These are phyloP conservation scores for Torymus auratus DNA, from an alignment of 2,888 invertebrate species.

Conservation along the genomic window DNA sequence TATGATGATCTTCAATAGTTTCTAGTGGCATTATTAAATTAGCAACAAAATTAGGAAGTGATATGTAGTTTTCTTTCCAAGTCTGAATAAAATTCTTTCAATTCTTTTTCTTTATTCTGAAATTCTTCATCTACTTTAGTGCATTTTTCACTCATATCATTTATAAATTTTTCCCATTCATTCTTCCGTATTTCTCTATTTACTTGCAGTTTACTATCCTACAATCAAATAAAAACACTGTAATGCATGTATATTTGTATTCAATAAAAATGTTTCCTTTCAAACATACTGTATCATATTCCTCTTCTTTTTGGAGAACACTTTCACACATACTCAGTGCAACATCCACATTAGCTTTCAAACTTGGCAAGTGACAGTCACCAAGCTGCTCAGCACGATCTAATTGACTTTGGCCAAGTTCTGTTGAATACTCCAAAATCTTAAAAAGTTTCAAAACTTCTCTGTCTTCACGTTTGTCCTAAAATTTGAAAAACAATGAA, in stretches of 20 bases:
- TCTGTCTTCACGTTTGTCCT: conserved; percentile 87
- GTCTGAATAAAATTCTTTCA: conserved; percentile 85
- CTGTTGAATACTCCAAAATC: conserved; percentile 86
- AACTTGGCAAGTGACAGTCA: conserved; percentile 80
- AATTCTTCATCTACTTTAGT: conserved; percentile 86
- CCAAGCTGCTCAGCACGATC: conserved; percentile 83
- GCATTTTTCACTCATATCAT: conserved; percentile 87
- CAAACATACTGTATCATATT: conserved; percentile 78
- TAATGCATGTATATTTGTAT: neutral
- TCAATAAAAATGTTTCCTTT: conserved; percentile 6
- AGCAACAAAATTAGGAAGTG: conserved; percentile 68
- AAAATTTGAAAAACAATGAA: conserved; percentile 9
- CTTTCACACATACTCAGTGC: conserved; percentile 81
- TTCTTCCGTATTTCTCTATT: conserved; percentile 78
- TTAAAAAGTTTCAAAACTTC: conserved; percentile 89
- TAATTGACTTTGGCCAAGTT: conserved; percentile 86
- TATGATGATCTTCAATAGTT: conserved; percentile 81
- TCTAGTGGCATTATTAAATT: conserved; percentile 70
- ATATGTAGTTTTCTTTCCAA: conserved; percentile 86
- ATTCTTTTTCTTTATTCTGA: conserved; percentile 87
- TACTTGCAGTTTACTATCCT: conserved; percentile 78
- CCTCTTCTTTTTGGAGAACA: conserved; percentile 81
- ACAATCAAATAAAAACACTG: conserved; percentile 56
- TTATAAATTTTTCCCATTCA: conserved; percentile 87
- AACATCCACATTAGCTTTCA: conserved; percentile 83